Percentiles rank a stretch among this genome's conserved stretches.
Evolutionary conservation across 2,797 vertebrate genomes (phyloP).

Genomic region (Hafferia zeledoni): DNA sequence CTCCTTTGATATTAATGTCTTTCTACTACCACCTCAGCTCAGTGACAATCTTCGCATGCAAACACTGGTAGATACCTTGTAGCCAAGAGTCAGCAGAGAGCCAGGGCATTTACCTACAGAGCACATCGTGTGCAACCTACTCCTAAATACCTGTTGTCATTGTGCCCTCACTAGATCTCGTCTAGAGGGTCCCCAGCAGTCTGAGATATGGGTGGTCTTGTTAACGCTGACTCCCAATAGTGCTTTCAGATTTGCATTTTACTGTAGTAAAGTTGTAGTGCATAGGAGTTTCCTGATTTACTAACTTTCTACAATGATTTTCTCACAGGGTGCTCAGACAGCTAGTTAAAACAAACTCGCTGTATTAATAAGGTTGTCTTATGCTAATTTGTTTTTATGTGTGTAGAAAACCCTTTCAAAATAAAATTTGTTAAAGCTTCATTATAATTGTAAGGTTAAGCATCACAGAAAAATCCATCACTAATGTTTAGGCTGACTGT

Average conservation of each 20-base stretch:
- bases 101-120: background rate
- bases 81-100: background rate
- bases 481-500: background rate
- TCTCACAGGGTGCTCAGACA: background rate
- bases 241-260: background rate
- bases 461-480: background rate
- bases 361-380: background rate
- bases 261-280: background rate
- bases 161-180: background rate
- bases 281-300: background rate
- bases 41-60: background rate
- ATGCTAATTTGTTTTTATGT: background rate
- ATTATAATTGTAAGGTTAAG: background rate
- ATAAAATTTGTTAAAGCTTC: background rate
- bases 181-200: background rate
- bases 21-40: background rate
- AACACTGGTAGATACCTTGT: background rate
- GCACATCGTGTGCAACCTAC: background rate
- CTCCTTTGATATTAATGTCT: conserved; percentile 11
- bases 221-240: background rate
- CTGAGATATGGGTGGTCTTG: background rate
- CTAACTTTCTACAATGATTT: background rate
- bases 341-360: background rate
- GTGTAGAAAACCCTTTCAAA: background rate
- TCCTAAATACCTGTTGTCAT: background rate